A percentile compares a stretch with the other conserved stretches of the same genome.
These are phyloP conservation scores for Phocides pigmalion DNA, from an alignment of 1,140 invertebrate genomes.

Conservation along the genomic window DNA sequence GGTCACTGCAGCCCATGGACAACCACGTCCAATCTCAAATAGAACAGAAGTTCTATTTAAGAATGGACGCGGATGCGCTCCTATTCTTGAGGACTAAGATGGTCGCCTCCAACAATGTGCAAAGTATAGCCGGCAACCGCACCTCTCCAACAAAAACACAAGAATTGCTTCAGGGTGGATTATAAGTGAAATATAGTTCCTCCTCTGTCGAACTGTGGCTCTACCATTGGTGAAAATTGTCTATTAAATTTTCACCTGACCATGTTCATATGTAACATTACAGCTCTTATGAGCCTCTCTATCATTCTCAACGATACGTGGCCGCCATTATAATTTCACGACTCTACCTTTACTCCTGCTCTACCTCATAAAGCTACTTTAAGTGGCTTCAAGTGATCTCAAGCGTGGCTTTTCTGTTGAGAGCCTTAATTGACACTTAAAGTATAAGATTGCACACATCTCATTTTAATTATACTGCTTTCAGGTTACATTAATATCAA, in stretches of 20 bases:
- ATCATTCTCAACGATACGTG: not conserved
- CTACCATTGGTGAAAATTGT: too few species aligned
- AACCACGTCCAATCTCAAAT: too few species aligned
- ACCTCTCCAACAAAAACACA: too few species aligned
- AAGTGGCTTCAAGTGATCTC: constrained; percentile 22
- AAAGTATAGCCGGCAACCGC: too few species aligned
- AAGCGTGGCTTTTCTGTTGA: constrained; percentile 8
- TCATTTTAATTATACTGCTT: constrained; percentile 8
- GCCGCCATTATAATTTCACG: constrained; percentile 10
- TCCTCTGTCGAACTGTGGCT: too few species aligned
- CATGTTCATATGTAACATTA: not conserved
- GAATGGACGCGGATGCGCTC: too few species aligned
- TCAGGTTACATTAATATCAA: not conserved
- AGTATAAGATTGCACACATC: constrained; percentile 24
- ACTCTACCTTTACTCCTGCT: not conserved
- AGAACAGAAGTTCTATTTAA: too few species aligned
- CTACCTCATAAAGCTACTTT: constrained; percentile 28
- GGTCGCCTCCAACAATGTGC: too few species aligned
- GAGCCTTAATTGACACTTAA: constrained; percentile 32
- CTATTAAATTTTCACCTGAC: not conserved
- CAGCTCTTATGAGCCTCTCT: not conserved
- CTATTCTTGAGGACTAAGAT: too few species aligned
- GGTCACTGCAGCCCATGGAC: too few species aligned
- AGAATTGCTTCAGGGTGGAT: too few species aligned
- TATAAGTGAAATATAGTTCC: too few species aligned